Percentiles rank a stretch among this genome's conserved stretches.
These are phyloP conservation scores for Campylomormyrus numenius DNA, from an alignment of 2,113 vertebrate genomes.

Conservation along the genomic window DNA sequence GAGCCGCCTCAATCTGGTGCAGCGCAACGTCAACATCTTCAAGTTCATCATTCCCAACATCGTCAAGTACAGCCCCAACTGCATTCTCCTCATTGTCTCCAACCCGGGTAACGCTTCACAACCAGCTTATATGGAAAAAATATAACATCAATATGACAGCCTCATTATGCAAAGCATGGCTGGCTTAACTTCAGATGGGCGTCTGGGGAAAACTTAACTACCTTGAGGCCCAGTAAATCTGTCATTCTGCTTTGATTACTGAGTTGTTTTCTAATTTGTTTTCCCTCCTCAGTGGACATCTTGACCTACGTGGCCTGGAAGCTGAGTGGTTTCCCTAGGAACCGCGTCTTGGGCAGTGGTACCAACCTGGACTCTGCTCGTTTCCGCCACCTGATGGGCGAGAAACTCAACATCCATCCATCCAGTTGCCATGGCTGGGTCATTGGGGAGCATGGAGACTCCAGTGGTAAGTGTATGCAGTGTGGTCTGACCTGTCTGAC, in stretches of 20 bases:
- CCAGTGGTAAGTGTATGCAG: slow-evolving; percentile 77
- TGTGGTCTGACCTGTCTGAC: not conserved
- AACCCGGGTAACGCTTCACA: slow-evolving; percentile 76
- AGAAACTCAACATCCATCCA: slow-evolving; percentile 78
- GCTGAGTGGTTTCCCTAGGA: slow-evolving; percentile 89
- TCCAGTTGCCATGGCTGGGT: slow-evolving; percentile 93
- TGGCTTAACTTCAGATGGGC: not conserved
- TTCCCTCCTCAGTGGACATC: slow-evolving; percentile 73
- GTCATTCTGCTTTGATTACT: not conserved
- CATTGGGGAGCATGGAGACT: slow-evolving; percentile 89
- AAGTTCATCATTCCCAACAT: slow-evolving; percentile 98
- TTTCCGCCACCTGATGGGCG: slow-evolving; percentile 91
- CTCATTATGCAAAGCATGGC: not conserved
- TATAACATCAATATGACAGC: not conserved
- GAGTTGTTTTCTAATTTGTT: not conserved
- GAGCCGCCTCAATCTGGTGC: slow-evolving; percentile 93
- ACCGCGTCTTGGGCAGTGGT: slow-evolving; percentile 89
- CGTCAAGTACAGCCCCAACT: slow-evolving; percentile 93
- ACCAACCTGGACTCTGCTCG: slow-evolving; percentile 95
- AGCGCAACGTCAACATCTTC: slow-evolving; percentile 97
- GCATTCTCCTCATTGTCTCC: slow-evolving; percentile 88
- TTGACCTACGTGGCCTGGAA: slow-evolving; percentile 98
- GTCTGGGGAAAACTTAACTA: not conserved
- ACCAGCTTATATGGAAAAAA: not conserved
- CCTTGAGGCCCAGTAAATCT: not conserved